These are phyloP conservation scores for Cydia splendana DNA, from an alignment of 1,140 invertebrate species.

Conservation along the genomic window DNA sequence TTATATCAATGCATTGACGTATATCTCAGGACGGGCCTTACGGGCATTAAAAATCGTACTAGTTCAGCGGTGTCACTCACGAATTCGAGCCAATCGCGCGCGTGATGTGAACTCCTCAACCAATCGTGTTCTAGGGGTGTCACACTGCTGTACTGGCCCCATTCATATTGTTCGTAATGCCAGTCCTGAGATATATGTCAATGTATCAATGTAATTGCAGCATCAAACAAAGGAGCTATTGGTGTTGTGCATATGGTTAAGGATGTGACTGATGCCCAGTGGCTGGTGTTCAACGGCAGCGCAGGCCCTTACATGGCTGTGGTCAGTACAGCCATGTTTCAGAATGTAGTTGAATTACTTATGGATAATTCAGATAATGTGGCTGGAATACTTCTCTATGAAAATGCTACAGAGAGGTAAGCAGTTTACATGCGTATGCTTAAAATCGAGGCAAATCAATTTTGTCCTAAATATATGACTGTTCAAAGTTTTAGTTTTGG, in stretches of 20 bases:
- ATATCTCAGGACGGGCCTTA: no score
- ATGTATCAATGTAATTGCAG: slow-evolving; percentile 42
- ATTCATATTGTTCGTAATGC: no score
- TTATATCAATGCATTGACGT: not conserved
- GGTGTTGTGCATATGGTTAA: slow-evolving; percentile 90
- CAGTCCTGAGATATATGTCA: no score
- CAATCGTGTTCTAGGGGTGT: no score
- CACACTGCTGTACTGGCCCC: no score
- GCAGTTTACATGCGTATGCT: not conserved
- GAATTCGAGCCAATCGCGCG: no score
- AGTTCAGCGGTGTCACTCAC: no score
- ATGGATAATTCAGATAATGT: slow-evolving; percentile 75
- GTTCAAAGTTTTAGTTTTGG: no score
- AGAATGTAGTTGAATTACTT: slow-evolving; percentile 74
- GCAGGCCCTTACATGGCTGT: slow-evolving; percentile 87
- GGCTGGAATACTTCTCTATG: slow-evolving; percentile 80
- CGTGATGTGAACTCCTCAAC: no score
- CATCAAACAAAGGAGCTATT: slow-evolving; percentile 84
- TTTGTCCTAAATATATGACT: no score
- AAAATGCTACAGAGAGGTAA: slow-evolving; percentile 72
- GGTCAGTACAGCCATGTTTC: slow-evolving; percentile 83
- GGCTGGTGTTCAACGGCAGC: slow-evolving; percentile 85
- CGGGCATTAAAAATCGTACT: no score
- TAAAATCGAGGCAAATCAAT: no score
- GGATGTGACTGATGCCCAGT: slow-evolving; percentile 83